These are phyloP conservation scores for Argyresthia albistria DNA, from an alignment of 2,888 invertebrate species.

Conservation along the genomic window DNA sequence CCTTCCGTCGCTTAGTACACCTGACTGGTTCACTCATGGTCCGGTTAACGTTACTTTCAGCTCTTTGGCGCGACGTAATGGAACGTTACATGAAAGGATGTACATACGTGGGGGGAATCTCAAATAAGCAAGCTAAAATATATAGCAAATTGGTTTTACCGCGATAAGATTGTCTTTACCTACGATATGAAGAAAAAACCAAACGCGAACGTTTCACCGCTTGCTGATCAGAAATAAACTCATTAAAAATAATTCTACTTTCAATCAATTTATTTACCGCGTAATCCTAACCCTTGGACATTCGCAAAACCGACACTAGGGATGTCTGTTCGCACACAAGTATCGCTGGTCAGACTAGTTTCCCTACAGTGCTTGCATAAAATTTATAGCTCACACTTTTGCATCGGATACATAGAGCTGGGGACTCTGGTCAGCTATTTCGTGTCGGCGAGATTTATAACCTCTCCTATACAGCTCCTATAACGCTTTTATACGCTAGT, in stretches of 20 bases:
- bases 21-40: conserved; percentile 55
- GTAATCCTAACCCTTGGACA: conserved; percentile 25
- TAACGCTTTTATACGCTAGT: background rate
- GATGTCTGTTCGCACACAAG: conserved; percentile 34
- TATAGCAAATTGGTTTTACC: no score
- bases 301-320: conserved; percentile 10
- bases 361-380: conserved; percentile 57
- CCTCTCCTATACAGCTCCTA: background rate
- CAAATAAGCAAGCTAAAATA: conserved; percentile 9
- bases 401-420: conserved; percentile 32
- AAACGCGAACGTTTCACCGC: no score
- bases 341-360: conserved; percentile 24
- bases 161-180: no score
- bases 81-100: conserved; percentile 63
- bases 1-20: conserved; percentile 32
- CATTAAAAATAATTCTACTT: conserved; percentile 22
- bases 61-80: conserved; percentile 50
- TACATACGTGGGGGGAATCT: conserved; percentile 36
- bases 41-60: conserved; percentile 62
- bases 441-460: conserved; percentile 69
- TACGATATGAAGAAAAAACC: no score
- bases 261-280: conserved; percentile 50
- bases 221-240: conserved; percentile 13
- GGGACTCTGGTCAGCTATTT: conserved; percentile 65
- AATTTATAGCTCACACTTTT: conserved; percentile 72